These are phyloP conservation scores for Malurus melanocephalus DNA, from an alignment of 2,113 vertebrate genomes.

Conservation along the genomic window DNA sequence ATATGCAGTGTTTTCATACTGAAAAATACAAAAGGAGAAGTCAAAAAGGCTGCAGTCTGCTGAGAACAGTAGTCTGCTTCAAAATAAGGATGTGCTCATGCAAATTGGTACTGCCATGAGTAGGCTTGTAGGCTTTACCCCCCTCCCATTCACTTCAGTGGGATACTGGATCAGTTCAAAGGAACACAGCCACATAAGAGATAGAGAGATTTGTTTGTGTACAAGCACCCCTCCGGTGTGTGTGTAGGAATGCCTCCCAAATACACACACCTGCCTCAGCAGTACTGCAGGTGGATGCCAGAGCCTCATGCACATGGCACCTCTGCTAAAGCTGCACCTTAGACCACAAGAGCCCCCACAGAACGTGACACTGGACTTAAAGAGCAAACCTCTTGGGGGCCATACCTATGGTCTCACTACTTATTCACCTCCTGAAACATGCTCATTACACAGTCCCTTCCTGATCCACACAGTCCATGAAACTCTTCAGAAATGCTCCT, in stretches of 20 bases:
- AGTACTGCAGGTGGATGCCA: background rate
- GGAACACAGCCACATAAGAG: background rate
- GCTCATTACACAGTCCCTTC: background rate
- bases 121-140: background rate
- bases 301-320: background rate
- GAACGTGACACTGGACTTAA: background rate
- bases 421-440: background rate
- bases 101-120: background rate
- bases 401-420: background rate
- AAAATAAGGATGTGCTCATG: background rate
- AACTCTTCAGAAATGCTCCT: background rate
- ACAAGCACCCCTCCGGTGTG: background rate
- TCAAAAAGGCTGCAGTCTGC: background rate
- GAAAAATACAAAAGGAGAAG: background rate
- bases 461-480: accelerated
- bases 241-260: background rate
- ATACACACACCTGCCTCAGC: background rate
- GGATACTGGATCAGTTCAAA: constrained; percentile 1
- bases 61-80: background rate
- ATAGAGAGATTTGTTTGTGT: background rate
- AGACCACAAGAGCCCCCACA: background rate
- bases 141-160: background rate
- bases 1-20: background rate
- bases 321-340: background rate
- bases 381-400: background rate